Conservation (phyloP, 2,888 invertebrate species). For the Apocheima hispidaria region DNA sequence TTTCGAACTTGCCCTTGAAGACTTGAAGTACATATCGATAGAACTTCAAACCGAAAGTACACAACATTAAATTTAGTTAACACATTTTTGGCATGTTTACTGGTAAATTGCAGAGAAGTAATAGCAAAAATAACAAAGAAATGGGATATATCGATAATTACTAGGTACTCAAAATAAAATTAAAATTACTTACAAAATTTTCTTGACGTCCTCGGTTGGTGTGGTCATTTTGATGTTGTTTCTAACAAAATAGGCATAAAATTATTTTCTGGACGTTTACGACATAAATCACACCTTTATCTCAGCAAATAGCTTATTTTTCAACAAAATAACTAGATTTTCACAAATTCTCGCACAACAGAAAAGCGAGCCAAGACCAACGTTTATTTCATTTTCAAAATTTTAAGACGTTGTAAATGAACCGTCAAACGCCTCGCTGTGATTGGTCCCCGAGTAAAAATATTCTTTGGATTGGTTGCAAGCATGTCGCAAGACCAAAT, state of each 20-base stretch:
- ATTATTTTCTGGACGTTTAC: not conserved
- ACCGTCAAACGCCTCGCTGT: conserved; percentile 45
- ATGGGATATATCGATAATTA: conserved; percentile 2
- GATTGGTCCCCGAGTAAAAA: no score
- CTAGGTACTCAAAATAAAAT: not conserved
- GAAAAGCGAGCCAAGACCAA: conserved; percentile 41
- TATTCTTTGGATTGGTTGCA: no score
- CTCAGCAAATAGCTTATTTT: not conserved
- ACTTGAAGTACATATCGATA: not conserved
- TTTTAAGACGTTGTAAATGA: conserved; percentile 59
- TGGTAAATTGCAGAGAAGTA: not conserved
- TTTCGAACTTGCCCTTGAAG: not conserved
- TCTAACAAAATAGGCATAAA: conserved; percentile 14
- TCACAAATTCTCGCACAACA: conserved; percentile 44
- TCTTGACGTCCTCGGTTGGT: conserved; percentile 65
- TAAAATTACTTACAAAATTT: conserved; percentile 70
- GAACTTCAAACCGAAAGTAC: no score
- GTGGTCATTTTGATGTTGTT: conserved; percentile 60
- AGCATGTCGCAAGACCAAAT: not conserved
- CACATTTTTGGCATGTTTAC: not conserved
- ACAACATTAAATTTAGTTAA: not conserved
- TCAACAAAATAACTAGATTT: conserved; percentile 6
- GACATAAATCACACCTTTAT: not conserved
- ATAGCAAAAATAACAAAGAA: not conserved
- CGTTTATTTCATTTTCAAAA: conserved; percentile 59